Conservation (phyloP, 2,797 vertebrate genomes). For the Aulostomus chinensis region DNA sequence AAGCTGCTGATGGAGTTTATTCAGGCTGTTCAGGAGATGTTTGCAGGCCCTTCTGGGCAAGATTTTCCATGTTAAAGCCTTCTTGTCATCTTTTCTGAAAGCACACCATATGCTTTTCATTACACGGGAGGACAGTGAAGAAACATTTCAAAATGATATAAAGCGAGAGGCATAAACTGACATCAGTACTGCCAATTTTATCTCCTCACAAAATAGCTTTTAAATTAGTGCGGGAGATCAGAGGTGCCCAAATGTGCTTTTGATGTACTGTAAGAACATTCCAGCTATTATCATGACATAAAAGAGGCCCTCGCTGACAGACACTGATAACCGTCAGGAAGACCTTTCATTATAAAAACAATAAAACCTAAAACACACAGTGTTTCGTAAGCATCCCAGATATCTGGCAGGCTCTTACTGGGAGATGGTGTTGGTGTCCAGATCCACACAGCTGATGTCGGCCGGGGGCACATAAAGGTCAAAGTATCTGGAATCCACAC, state of each 20-base stretch:
- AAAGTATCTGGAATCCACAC: conserved; percentile 98
- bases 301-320: conserved; percentile 24
- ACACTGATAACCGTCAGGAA: conserved; percentile 21
- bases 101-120: conserved; percentile 59
- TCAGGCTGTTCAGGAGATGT: conserved; percentile 92
- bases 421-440: conserved; percentile 99
- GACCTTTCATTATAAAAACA: conserved; percentile 1
- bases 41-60: conserved; percentile 97
- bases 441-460: conserved; percentile 97
- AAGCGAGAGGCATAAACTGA: conserved; percentile 34
- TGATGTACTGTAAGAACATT: conserved; percentile 44
- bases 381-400: background rate
- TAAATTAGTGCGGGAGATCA: conserved; percentile 32
- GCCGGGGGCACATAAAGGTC: conserved; percentile 96
- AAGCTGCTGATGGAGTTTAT: conserved; percentile 91
- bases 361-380: conserved; percentile 5
- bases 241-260: conserved; percentile 16
- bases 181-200: conserved; percentile 50
- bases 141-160: conserved; percentile 32
- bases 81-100: conserved; percentile 94
- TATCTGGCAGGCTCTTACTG: conserved; percentile 86
- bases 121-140: conserved; percentile 50
- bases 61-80: conserved; percentile 93
- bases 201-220: conserved; percentile 39
- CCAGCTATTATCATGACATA: conserved; percentile 40